Evolutionary conservation across 2,113 vertebrate genomes (phyloP), one percentile per base, ranked within the genome.

Genomic region (Elachura formosa): DNA sequence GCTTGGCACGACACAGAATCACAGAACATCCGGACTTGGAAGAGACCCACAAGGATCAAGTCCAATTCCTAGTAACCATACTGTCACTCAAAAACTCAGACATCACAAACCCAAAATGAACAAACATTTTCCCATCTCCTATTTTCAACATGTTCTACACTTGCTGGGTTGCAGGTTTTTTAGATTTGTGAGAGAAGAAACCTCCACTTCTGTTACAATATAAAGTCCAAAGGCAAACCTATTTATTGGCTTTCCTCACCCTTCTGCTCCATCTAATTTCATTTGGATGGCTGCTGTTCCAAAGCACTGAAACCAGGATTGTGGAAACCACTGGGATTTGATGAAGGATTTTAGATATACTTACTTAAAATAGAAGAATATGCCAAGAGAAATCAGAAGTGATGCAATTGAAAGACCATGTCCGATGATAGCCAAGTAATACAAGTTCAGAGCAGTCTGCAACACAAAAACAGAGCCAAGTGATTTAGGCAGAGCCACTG

Each of bases 311-410:
- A 92, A 33, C 3, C 19, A 67, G 8, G 34, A 36, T 13, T 86
- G 17, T 68, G 56, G 36, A 18, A 89, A 48, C 2, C 51, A 55
- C 61, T 19, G 40, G 18, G 58, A 56, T 18, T 62, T 51, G 48
- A 62, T 12, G 58, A 67, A 79, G 43, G 18, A 59, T n/a, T 85
- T 87, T 67, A 97, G 67, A 81, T 55, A 25, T 76, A 98, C 99
- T 98, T 98, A 99, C 99, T 99, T 99, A 97, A 99, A 99, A 96
- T 99, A 99, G 96, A 99, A 99, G 97, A 99, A 99, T 97, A 99
- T 99, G 77, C 97, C 98, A 38, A 99, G 98, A 38, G 99, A 99
- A 95, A 99, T 97, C 59, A 99, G 97, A 87, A 99, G 98, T 6
- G 99, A 99, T 61, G 97, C 98, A 93, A 99, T 97, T 4, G 99